Evolutionary conservation across 1,140 invertebrate genomes (phyloP).

Genomic region (Ctenoplectra terminalis): DNA sequence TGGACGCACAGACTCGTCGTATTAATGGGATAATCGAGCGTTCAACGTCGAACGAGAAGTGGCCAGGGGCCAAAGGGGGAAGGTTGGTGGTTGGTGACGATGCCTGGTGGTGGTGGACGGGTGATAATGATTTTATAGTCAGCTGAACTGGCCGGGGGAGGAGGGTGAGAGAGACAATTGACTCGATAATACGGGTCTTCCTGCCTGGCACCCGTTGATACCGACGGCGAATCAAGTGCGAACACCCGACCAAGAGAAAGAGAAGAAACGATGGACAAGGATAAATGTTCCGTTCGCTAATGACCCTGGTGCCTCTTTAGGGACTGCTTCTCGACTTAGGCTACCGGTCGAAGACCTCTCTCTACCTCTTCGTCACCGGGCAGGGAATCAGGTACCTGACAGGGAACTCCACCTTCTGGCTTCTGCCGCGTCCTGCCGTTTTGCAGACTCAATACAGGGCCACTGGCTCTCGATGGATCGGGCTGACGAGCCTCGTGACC

Average conservation of each 20-base stretch:
- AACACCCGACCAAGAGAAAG: slow-evolving; percentile 69
- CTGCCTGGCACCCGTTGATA: slow-evolving; percentile 82
- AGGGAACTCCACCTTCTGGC: slow-evolving; percentile 68
- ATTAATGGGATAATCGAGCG: slow-evolving; percentile 82
- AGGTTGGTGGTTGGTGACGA: slow-evolving; percentile 59
- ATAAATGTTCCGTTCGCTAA: slow-evolving; percentile 79
- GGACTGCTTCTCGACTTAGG: slow-evolving; percentile 68
- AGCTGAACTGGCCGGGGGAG: slow-evolving; percentile 74
- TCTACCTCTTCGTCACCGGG: slow-evolving; percentile 58
- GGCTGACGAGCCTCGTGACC: neutral
- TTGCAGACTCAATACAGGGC: slow-evolving; percentile 33
- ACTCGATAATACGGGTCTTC: slow-evolving; percentile 82
- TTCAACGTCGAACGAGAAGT: slow-evolving; percentile 72
- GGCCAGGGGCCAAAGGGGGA: slow-evolving; percentile 8
- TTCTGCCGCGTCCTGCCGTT: slow-evolving; percentile 58
- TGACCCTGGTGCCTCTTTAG: slow-evolving; percentile 74
- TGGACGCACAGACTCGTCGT: slow-evolving; percentile 73
- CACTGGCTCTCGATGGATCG: neutral
- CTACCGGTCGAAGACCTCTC: slow-evolving; percentile 71
- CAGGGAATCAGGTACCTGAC: slow-evolving; percentile 67
- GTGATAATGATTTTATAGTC: slow-evolving; percentile 83
- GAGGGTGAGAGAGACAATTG: slow-evolving; percentile 82
- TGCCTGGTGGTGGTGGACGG: slow-evolving; percentile 63
- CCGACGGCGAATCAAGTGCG: slow-evolving; percentile 80
- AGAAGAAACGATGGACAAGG: slow-evolving; percentile 72